These are phyloP conservation scores for Drosophila kanekoi DNA, from an alignment of 2,888 invertebrate genomes.

Conservation along the genomic window DNA sequence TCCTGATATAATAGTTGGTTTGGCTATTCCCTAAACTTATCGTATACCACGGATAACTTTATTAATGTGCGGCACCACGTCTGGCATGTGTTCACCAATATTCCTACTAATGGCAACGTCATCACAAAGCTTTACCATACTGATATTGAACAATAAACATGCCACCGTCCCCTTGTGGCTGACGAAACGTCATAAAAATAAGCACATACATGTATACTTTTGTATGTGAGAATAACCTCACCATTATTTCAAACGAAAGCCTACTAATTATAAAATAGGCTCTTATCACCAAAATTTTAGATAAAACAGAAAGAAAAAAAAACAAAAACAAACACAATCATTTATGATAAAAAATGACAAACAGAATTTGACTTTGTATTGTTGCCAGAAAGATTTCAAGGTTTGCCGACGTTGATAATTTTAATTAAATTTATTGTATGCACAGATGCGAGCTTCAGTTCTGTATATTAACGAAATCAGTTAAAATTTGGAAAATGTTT, in stretches of 20 bases:
- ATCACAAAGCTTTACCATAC: slow-evolving; percentile 18
- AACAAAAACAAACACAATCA: slow-evolving; percentile 21
- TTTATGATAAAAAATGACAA: slow-evolving; percentile 31
- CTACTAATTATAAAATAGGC: slow-evolving; percentile 28
- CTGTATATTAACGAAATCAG: not conserved
- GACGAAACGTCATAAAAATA: slow-evolving; percentile 62
- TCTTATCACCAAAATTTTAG: slow-evolving; percentile 36
- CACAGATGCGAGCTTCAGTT: not conserved
- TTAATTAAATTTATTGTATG: slow-evolving; percentile 22
- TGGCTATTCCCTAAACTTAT: slow-evolving; percentile 4
- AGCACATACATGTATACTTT: not conserved
- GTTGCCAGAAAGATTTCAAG: slow-evolving; percentile 40
- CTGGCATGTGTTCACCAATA: slow-evolving; percentile 36
- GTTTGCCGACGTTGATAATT: slow-evolving; percentile 19
- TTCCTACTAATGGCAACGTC: slow-evolving; percentile 20
- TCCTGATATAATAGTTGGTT: not conserved
- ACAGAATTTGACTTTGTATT: slow-evolving; percentile 39
- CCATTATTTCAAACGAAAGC: slow-evolving; percentile 17
- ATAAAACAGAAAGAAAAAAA: slow-evolving; percentile 14
- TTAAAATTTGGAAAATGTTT: not conserved
- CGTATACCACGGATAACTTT: not conserved
- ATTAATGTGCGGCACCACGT: slow-evolving; percentile 40
- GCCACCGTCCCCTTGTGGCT: slow-evolving; percentile 40
- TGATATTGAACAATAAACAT: slow-evolving; percentile 37
- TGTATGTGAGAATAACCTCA: slow-evolving; percentile 10